These are phyloP conservation scores for Podiceps cristatus DNA, from an alignment of 2,113 vertebrate species.

Conservation along the genomic window DNA sequence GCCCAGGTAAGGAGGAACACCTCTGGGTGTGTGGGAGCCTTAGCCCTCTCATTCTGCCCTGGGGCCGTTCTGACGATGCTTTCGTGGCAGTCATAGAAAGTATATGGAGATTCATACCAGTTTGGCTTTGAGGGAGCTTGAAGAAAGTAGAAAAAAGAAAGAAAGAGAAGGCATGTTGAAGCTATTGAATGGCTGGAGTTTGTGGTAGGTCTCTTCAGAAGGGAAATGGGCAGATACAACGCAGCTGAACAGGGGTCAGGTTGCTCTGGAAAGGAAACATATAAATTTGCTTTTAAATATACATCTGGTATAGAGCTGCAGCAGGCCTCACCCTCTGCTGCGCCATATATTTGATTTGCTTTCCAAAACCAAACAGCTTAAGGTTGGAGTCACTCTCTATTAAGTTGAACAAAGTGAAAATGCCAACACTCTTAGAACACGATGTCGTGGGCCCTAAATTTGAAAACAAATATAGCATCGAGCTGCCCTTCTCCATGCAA, in stretches of 20 bases:
- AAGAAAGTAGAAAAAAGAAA: neutral
- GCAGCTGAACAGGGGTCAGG: neutral
- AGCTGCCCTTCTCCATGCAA: neutral
- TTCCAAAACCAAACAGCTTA: conserved; percentile 35
- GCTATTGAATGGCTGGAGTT: neutral
- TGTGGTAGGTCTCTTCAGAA: neutral
- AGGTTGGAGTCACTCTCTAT: conserved; percentile 44
- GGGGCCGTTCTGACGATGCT: neutral
- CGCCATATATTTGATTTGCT: neutral
- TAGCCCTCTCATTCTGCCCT: neutral
- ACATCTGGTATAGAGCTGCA: neutral
- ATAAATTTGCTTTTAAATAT: neutral
- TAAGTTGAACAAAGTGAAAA: conserved; percentile 29
- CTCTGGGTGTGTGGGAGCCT: neutral
- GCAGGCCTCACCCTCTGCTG: neutral
- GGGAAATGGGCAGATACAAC: neutral
- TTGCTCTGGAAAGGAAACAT: neutral
- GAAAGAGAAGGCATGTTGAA: neutral
- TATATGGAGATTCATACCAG: accelerated
- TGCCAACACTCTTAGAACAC: neutral
- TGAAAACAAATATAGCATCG: neutral
- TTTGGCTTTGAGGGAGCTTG: neutral
- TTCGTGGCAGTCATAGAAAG: accelerated
- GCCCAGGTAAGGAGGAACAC: neutral
- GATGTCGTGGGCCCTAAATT: neutral